A percentile compares a stretch with the other conserved stretches of the same genome.
Evolutionary conservation across 1,140 invertebrate genomes (phyloP).

Genomic region (Drosophila saltans): DNA sequence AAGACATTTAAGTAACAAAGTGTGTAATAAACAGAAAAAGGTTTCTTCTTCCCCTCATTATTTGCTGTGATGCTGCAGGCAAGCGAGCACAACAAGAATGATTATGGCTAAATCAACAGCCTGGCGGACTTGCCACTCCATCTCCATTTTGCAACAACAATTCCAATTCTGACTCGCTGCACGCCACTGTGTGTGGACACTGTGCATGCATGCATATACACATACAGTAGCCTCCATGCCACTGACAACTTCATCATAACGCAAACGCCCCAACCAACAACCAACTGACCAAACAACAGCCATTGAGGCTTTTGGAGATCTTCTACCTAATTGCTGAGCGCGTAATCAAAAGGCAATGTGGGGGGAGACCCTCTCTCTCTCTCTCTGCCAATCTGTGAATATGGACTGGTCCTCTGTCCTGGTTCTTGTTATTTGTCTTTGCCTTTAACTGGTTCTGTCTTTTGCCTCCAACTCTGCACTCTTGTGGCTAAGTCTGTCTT

Average conservation of each 20-base stretch:
- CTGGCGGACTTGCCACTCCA: slow-evolving; percentile 2
- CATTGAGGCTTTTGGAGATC: neutral
- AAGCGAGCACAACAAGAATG: slow-evolving; percentile 43
- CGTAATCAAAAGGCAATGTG: slow-evolving; percentile 68
- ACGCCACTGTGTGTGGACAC: slow-evolving; percentile 35
- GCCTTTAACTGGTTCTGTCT: slow-evolving; percentile 62
- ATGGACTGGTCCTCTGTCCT: neutral
- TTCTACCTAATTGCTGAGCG: slow-evolving; percentile 66
- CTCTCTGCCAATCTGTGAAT: neutral
- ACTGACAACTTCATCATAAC: slow-evolving; percentile 80
- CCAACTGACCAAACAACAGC: neutral
- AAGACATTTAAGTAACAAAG: slow-evolving; percentile 2
- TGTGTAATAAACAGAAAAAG: slow-evolving; percentile 11
- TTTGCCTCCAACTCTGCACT: slow-evolving; percentile 24
- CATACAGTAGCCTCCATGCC: slow-evolving; percentile 61
- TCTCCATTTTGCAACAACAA: neutral
- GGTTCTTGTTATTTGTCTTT: slow-evolving; percentile 75
- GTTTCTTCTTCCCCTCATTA: slow-evolving; percentile 18
- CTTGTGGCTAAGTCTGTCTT: slow-evolving; percentile 13
- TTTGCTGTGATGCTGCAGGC: slow-evolving; percentile 22
- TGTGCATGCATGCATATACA: slow-evolving; percentile 19
- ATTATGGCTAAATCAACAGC: slow-evolving; percentile 63
- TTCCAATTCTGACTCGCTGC: neutral
- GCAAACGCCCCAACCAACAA: slow-evolving; percentile 42
- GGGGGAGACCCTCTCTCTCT: slow-evolving; percentile 11